phyloP scores from a whole-genome alignment of 1,140 invertebrate genomes.

The Lycorma delicatula region DNA sequence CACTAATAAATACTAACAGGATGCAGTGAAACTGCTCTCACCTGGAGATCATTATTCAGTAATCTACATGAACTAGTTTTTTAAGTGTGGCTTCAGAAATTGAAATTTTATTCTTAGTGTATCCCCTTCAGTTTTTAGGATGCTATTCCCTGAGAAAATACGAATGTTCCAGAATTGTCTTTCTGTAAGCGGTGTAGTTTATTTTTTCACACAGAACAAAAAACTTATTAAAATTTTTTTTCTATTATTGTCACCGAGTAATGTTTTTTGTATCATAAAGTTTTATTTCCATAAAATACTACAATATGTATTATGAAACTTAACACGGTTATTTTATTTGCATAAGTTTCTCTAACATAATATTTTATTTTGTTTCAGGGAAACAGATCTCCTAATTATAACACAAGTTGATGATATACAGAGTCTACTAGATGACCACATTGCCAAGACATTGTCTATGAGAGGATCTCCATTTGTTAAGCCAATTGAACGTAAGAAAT shows the following conservation, averaged over 20 bases:
- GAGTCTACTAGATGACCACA: constrained; percentile 77
- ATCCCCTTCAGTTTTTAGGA: no score
- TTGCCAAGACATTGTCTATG: constrained; percentile 82
- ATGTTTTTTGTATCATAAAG: constrained; percentile 12
- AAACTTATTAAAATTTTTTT: constrained; percentile 9
- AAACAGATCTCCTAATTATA: constrained; percentile 69
- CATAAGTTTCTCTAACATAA: neutral
- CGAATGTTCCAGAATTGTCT: no score
- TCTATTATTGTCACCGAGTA: constrained; percentile 3
- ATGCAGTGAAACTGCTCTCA: neutral
- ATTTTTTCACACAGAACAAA: neutral
- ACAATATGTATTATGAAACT: neutral
- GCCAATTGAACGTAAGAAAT: constrained; percentile 57
- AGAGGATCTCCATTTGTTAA: constrained; percentile 85
- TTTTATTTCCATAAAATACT: neutral
- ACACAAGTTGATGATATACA: constrained; percentile 78
- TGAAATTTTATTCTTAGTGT: no score
- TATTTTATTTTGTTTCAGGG: constrained; percentile 38
- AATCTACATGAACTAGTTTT: no score
- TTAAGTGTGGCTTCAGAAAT: no score
- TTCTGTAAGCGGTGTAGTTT: no score
- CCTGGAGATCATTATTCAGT: neutral
- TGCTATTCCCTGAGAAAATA: no score
- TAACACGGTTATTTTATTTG: neutral
- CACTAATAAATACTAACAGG: neutral